Evolutionary conservation across 2,797 vertebrate species (phyloP).

Genomic region (Psittacula echo): DNA sequence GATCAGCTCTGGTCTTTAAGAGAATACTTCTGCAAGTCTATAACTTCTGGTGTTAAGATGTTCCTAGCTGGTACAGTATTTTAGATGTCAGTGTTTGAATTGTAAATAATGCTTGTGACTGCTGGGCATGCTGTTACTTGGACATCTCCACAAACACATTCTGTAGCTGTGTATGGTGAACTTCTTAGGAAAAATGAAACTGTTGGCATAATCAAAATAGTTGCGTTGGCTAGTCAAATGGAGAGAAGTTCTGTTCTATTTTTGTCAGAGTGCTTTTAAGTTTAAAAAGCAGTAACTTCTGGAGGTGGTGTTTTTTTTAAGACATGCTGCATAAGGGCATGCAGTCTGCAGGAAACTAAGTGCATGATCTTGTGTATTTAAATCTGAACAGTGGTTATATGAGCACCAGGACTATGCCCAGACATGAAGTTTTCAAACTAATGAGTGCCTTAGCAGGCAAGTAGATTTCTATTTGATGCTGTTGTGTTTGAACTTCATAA

Average conservation of each 20-base stretch:
- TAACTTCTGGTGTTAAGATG: conserved; percentile 5
- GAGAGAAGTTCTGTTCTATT: conserved; percentile 19
- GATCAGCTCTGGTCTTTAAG: conserved; percentile 3
- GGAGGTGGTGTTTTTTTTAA: background rate
- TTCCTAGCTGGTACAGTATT: background rate
- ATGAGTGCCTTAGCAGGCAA: conserved; percentile 22
- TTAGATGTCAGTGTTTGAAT: conserved; percentile 20
- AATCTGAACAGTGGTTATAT: background rate
- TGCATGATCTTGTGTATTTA: background rate
- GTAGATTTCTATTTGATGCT: conserved; percentile 31
- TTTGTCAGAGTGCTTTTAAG: conserved; percentile 25
- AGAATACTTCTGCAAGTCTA: background rate
- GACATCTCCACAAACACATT: background rate
- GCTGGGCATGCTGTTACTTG: background rate
- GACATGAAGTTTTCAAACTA: conserved; percentile 30
- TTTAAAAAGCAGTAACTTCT: conserved; percentile 12
- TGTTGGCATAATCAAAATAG: conserved; percentile 3
- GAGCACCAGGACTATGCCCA: background rate
- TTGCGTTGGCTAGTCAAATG: background rate
- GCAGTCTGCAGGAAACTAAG: background rate
- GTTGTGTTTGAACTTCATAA: conserved; percentile 6
- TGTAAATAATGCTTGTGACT: conserved; percentile 11
- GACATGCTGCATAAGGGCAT: background rate
- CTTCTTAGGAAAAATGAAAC: conserved; percentile 22
- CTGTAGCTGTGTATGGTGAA: background rate